Conservation (phyloP, 2,888 invertebrate genomes). For the Melanotus villosus region DNA sequence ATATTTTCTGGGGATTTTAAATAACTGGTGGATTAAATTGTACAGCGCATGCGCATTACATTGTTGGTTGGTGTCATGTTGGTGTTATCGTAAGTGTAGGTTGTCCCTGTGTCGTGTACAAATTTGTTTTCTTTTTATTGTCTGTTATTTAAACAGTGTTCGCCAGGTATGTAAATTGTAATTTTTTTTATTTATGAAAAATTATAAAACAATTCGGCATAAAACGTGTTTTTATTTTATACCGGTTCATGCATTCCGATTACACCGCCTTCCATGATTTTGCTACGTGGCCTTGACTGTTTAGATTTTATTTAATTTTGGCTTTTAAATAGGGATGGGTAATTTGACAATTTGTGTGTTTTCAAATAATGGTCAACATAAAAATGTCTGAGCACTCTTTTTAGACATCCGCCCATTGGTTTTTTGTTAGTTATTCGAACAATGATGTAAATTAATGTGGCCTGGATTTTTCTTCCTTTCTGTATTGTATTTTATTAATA, state of each 20-base stretch:
- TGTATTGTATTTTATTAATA: too few relatives aligned
- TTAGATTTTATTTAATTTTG: conserved; percentile 37
- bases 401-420: too few relatives aligned
- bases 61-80: conserved; percentile 17
- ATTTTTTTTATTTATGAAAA: background rate
- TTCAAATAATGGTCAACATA: background rate
- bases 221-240: background rate
- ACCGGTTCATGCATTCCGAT: conserved; percentile 24
- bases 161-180: conserved; percentile 8
- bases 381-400: background rate
- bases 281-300: conserved; percentile 56
- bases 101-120: conserved; percentile 40
- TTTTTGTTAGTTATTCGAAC: too few relatives aligned
- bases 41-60: conserved; percentile 4
- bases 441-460: too few relatives aligned
- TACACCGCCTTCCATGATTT: conserved; percentile 46
- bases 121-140: conserved; percentile 28
- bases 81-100: conserved; percentile 36
- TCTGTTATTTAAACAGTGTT: conserved; percentile 8
- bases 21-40: too few relatives aligned
- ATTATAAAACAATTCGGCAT: background rate
- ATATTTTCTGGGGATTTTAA: too few relatives aligned
- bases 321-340: background rate
- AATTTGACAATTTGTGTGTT: background rate
- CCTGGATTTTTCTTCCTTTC: too few relatives aligned